Evolutionary conservation across 2,888 invertebrate genomes (phyloP).

Genomic region (Drosophila merina): DNA sequence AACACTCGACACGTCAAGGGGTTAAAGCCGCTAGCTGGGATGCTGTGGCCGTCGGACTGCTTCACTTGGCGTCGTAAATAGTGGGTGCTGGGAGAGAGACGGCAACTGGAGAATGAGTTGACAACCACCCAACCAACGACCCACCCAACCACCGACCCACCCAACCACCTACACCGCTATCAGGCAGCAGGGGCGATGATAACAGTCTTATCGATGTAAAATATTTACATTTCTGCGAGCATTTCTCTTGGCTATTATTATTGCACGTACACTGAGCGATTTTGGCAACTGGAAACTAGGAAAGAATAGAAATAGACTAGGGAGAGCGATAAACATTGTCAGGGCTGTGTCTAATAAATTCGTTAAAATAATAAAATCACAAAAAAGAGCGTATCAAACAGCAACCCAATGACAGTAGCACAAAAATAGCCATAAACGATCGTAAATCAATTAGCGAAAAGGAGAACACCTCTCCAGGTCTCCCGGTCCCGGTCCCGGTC

Average conservation of each 20-base stretch:
- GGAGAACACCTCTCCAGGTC: conserved; percentile 29
- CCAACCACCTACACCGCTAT: conserved; percentile 35
- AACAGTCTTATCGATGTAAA: conserved; percentile 39
- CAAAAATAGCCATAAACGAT: conserved; percentile 66
- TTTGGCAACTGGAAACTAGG: conserved; percentile 50
- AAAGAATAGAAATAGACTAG: not conserved
- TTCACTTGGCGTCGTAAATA: conserved; percentile 59
- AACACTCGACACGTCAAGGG: conserved; percentile 77
- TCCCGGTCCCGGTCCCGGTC: not conserved
- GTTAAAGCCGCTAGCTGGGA: conserved; percentile 67
- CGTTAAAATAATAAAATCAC: conserved; percentile 23
- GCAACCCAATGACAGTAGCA: conserved; percentile 55
- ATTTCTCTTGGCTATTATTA: conserved; percentile 37
- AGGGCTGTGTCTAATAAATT: conserved; percentile 49
- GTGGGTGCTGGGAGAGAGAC: conserved; percentile 32
- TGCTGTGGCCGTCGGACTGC: conserved; percentile 25
- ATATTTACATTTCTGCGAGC: conserved; percentile 37
- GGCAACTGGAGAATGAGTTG: conserved; percentile 50
- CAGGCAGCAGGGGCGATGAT: conserved; percentile 33
- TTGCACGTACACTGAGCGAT: conserved; percentile 38
- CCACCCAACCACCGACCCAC: conserved; percentile 7
- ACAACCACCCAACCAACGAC: conserved; percentile 39
- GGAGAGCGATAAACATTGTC: conserved; percentile 27
- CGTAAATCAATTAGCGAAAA: conserved; percentile 69
- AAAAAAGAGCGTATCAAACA: conserved; percentile 16